A percentile compares a stretch with the other conserved stretches of the same genome.
Conservation (phyloP, 2,888 invertebrate species). For the Ichneumoninae sp. region DNA sequence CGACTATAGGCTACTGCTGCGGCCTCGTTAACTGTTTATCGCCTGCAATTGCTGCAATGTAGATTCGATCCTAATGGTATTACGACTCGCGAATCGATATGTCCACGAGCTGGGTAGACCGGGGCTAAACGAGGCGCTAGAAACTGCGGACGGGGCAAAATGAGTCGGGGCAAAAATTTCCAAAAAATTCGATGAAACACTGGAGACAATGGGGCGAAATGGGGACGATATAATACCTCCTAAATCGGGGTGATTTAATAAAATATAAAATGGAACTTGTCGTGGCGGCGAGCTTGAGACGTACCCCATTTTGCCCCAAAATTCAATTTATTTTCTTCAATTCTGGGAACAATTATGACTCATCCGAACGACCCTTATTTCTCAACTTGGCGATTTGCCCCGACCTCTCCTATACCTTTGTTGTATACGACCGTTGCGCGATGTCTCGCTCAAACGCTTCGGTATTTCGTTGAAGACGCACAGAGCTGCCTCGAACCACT, state of each 20-base stretch:
- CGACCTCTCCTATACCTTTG: no score
- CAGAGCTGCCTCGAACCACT: neutral
- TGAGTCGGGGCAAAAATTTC: no score
- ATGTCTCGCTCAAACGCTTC: neutral
- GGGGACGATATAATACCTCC: neutral
- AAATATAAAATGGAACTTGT: no score
- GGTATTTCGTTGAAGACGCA: constrained; percentile 4
- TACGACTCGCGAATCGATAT: neutral
- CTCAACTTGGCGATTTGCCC: neutral
- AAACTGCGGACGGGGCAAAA: no score
- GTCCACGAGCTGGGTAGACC: neutral
- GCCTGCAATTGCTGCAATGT: neutral
- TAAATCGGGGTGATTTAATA: neutral
- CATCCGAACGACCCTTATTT: neutral
- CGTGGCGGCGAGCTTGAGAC: no score
- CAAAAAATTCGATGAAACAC: no score
- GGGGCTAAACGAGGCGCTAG: neutral
- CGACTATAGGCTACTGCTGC: neutral
- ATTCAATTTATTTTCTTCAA: neutral
- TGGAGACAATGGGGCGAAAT: no score
- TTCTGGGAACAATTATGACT: neutral
- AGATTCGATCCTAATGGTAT: neutral
- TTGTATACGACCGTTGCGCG: neutral
- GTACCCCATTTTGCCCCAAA: neutral
- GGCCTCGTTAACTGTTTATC: constrained; percentile 19